Evolutionary conservation across 2,888 invertebrate species (phyloP).

Genomic region (Rhingia campestris): DNA sequence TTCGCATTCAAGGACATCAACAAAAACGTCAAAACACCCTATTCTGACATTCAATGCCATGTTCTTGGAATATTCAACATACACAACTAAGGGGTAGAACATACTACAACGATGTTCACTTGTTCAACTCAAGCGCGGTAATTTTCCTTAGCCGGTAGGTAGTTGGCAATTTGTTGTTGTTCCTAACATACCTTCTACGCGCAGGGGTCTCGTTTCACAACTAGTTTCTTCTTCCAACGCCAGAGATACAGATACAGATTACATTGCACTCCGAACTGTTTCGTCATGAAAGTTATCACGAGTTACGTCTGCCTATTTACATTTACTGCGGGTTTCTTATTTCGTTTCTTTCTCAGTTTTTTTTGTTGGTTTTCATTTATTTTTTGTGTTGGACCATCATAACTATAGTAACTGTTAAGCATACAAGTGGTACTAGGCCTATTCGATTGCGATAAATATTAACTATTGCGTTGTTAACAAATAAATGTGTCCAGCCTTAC

Average conservation of each 20-base stretch:
- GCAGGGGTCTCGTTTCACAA: background rate
- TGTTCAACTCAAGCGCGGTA: slow-evolving; percentile 9
- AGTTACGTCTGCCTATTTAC: slow-evolving; percentile 31
- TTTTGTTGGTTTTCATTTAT: no score
- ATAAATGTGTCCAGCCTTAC: slow-evolving; percentile 17
- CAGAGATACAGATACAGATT: slow-evolving; percentile 31
- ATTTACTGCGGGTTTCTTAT: no score
- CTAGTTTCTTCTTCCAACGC: background rate
- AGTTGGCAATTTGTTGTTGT: background rate
- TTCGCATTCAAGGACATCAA: no score
- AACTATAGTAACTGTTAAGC: background rate
- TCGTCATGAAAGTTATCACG: slow-evolving; percentile 59
- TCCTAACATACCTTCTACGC: background rate
- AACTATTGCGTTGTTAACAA: background rate
- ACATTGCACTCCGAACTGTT: slow-evolving; percentile 49
- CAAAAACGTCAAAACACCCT: no score
- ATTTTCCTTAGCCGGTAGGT: background rate
- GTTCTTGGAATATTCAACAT: background rate
- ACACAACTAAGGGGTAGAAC: background rate
- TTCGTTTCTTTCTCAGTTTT: no score
- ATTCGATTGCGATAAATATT: slow-evolving; percentile 11
- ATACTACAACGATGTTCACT: background rate
- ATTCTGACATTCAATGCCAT: no score
- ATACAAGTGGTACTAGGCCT: no score
- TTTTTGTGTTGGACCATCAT: slow-evolving; percentile 8